A percentile compares a stretch with the other conserved stretches of the same genome.
phyloP scores from a whole-genome alignment of 2,888 invertebrate genomes.

The Luffia ferchaultella region DNA sequence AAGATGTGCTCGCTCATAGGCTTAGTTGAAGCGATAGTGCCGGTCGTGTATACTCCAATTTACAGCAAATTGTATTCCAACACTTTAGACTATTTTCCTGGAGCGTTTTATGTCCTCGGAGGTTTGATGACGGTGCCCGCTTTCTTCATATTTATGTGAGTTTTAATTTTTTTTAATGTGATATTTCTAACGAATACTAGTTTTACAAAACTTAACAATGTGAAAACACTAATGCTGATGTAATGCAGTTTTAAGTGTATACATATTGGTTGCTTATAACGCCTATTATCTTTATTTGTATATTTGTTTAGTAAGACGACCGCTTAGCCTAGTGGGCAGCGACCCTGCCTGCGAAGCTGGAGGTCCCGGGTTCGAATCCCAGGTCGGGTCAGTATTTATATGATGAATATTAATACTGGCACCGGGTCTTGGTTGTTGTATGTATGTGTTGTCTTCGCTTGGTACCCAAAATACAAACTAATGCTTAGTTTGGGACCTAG shows the following conservation, averaged over 20 bases:
- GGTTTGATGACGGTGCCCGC: slow-evolving; percentile 50
- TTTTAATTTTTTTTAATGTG: slow-evolving; percentile 15
- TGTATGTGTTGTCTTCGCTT: no score
- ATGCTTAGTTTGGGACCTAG: no score
- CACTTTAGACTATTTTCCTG: slow-evolving; percentile 47
- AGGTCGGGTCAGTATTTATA: no score
- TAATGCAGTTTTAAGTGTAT: background rate
- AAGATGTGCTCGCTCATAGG: slow-evolving; percentile 66
- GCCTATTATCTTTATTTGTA: background rate
- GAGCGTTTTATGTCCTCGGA: slow-evolving; percentile 60
- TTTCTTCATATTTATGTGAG: slow-evolving; percentile 53
- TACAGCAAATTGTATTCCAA: slow-evolving; percentile 54
- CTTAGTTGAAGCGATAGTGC: slow-evolving; percentile 60
- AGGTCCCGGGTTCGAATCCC: no score
- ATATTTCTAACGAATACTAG: background rate
- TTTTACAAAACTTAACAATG: no score
- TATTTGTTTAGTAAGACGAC: no score
- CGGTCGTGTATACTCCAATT: slow-evolving; percentile 53
- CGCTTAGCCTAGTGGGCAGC: no score
- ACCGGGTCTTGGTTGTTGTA: no score
- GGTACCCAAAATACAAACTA: no score
- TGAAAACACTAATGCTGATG: no score
- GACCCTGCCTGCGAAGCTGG: no score
- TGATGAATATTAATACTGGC: no score
- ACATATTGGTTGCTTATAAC: background rate